Percentiles rank a stretch among this genome's conserved stretches.
Evolutionary conservation across 2,797 vertebrate species (phyloP).

Genomic region (Phrynocephalus vlangalii): DNA sequence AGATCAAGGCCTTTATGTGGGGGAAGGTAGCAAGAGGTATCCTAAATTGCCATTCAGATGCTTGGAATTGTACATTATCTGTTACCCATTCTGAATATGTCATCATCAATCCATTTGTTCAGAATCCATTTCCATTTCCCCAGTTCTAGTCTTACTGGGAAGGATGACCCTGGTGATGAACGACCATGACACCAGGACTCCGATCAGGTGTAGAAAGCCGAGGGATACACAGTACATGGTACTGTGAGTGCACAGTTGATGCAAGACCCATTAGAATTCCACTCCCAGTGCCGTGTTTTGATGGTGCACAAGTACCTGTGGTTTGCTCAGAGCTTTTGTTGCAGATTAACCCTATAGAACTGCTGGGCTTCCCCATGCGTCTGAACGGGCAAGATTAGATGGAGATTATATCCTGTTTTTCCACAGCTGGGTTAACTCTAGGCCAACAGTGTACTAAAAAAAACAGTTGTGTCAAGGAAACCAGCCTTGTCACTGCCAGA

Average conservation of each 20-base stretch:
- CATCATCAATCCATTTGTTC: too few species aligned
- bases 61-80: too few species aligned
- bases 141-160: too few species aligned
- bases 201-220: neutral
- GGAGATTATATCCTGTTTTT: neutral
- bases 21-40: too few species aligned
- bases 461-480: neutral
- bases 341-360: neutral
- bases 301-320: too few species aligned
- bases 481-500: conserved; percentile 17
- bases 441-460: neutral
- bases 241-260: neutral
- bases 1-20: too few species aligned
- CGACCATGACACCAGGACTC: too few species aligned
- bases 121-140: too few species aligned
- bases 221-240: neutral
- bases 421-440: neutral
- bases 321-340: neutral
- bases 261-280: neutral
- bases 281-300: too few species aligned
- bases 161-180: too few species aligned
- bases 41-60: too few species aligned
- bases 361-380: neutral
- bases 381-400: neutral
- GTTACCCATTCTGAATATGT: too few species aligned